Evolutionary conservation across 2,113 vertebrate genomes (phyloP).

Genomic region (Toxotes chatareus): DNA sequence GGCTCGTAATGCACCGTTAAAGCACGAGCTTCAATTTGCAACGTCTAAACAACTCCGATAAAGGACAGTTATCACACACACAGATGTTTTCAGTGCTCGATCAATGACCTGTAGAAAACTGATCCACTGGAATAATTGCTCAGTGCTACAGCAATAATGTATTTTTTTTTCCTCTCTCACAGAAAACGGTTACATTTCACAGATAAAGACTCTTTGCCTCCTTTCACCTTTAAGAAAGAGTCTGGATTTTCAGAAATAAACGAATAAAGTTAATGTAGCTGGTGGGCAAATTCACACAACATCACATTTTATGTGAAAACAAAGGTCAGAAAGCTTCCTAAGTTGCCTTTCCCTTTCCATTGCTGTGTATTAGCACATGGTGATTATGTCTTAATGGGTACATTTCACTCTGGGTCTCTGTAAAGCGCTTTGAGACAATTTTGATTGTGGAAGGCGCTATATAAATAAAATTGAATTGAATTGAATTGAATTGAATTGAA

Average conservation of each 20-base stretch:
- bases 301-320: neutral
- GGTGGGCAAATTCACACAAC: neutral
- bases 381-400: too few species aligned
- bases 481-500: too few species aligned
- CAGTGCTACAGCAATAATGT: neutral
- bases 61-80: slow-evolving; percentile 31
- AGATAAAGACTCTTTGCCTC: neutral
- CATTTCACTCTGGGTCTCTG: too few species aligned
- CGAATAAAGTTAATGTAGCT: neutral
- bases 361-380: too few species aligned
- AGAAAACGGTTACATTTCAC: neutral
- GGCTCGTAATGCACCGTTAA: slow-evolving; percentile 9
- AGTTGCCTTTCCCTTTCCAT: too few species aligned
- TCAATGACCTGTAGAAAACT: slow-evolving; percentile 23
- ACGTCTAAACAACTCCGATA: slow-evolving; percentile 21
- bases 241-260: neutral
- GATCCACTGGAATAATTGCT: slow-evolving; percentile 25
- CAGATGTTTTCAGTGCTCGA: slow-evolving; percentile 2
- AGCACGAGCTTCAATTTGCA: slow-evolving; percentile 26
- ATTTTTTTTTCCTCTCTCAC: neutral
- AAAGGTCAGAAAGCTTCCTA: neutral
- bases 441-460: too few species aligned
- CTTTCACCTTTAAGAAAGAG: neutral
- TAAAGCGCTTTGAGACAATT: too few species aligned
- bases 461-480: too few species aligned